phyloP scores from a whole-genome alignment of 2,797 vertebrate species.

The Sternotherus odoratus region DNA sequence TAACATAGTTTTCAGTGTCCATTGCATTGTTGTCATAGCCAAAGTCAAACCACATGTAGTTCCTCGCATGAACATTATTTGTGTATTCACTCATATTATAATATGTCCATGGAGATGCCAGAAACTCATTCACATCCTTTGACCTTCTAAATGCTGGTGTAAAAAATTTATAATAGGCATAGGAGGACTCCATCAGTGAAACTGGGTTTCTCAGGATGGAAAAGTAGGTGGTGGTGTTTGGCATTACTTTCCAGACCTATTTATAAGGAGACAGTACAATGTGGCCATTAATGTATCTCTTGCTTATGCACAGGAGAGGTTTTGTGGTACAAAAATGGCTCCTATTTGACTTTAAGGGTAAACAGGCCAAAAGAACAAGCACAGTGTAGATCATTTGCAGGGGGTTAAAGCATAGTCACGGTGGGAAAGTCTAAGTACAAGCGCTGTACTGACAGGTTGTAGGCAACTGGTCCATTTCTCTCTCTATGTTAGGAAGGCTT shows the following conservation, averaged over 20 bases:
- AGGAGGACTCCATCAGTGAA: slow-evolving; percentile 89
- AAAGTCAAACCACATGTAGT: slow-evolving; percentile 90
- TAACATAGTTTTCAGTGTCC: slow-evolving; percentile 52
- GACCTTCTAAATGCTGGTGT: slow-evolving; percentile 82
- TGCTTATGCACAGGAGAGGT: not conserved
- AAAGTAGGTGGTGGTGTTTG: slow-evolving; percentile 87
- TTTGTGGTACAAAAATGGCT: not conserved
- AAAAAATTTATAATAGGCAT: slow-evolving; percentile 81
- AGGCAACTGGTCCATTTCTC: not conserved
- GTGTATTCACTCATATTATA: slow-evolving; percentile 43
- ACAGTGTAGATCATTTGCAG: not conserved
- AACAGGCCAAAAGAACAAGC: not conserved
- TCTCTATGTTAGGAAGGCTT: not conserved
- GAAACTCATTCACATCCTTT: slow-evolving; percentile 80
- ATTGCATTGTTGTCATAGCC: slow-evolving; percentile 82
- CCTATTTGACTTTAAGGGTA: not conserved
- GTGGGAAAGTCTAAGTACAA: not conserved
- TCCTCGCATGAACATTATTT: slow-evolving; percentile 81
- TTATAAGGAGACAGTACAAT: not conserved
- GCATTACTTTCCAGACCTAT: slow-evolving; percentile 90
- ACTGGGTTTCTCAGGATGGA: slow-evolving; percentile 89
- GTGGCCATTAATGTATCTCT: not conserved
- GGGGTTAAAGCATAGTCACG: not conserved
- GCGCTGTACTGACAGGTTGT: not conserved
- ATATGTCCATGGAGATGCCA: slow-evolving; percentile 70